phyloP scores from a whole-genome alignment of 1,140 invertebrate species.

The Meloidogyne hapla region DNA sequence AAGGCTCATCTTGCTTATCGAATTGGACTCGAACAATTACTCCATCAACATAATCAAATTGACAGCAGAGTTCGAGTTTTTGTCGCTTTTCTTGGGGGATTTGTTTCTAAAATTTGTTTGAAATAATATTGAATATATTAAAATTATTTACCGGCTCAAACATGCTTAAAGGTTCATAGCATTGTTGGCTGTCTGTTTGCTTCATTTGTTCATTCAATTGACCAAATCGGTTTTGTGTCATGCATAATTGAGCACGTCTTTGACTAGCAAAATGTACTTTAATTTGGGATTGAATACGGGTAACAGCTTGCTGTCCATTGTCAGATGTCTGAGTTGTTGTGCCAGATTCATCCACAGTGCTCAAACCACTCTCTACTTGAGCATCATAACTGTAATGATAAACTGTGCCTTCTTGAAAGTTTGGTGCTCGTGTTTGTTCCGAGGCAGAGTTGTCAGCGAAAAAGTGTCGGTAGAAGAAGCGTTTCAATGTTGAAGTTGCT shows the following conservation, averaged over 20 bases:
- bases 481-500: background rate
- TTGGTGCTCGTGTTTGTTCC: slow-evolving; percentile 24
- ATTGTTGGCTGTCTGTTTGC: slow-evolving; percentile 29
- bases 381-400: slow-evolving; percentile 34
- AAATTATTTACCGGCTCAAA: slow-evolving; percentile 26
- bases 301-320: slow-evolving; percentile 34
- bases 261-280: slow-evolving; percentile 27
- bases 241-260: slow-evolving; percentile 18
- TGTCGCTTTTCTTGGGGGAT: slow-evolving; percentile 1
- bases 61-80: slow-evolving; percentile 16
- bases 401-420: slow-evolving; percentile 32
- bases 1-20: slow-evolving; percentile 49
- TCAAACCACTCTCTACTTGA: slow-evolving; percentile 31
- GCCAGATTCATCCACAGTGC: no score
- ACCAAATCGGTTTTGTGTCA: slow-evolving; percentile 30
- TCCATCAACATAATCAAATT: slow-evolving; percentile 36
- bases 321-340: no score
- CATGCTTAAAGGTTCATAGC: slow-evolving; percentile 28
- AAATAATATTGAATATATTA: background rate
- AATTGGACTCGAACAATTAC: slow-evolving; percentile 31
- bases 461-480: background rate
- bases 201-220: slow-evolving; percentile 32
- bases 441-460: background rate
- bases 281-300: slow-evolving; percentile 30
- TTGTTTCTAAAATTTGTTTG: slow-evolving; percentile 4